Base-by-base conservation (phyloP, 2,113 vertebrate species). In the Cinclus mexicanus region DNA sequence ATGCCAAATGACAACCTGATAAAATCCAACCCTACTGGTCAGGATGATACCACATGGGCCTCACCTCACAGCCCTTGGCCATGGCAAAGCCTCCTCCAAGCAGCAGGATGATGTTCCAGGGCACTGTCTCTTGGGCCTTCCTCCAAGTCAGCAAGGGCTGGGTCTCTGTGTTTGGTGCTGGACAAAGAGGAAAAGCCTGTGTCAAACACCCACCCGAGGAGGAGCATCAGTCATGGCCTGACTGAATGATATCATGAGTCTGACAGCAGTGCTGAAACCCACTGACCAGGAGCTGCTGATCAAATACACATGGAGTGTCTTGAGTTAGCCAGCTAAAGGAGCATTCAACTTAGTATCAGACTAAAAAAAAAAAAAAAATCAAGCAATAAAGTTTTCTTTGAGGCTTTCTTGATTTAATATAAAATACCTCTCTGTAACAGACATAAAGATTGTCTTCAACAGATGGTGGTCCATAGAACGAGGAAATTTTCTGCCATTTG, bases 1-100 rank as follows among this genome's bases (percentile, higher is more conserved):
- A 25, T 9, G 33, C 72, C 59, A 69, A n/a, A 41, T 31, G 71
- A 39, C 47, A 23, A 22, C 20, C 25, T 33, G 35, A 56, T 11
- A 83, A 74, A 57, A 67, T 5, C 29, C 60, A 72, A 2, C 41
- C 47, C 59, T 10, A 10, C 1, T 13, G 18, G 50, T 35, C 57
- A 65, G 56, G 68, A 33, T 39, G 37, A 72, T 33, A 42, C 33
- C 86, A 56, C 1, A 0, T 3, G 2, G 39, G 29, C 23, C 83
- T 96, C 97, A 99, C 99, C 99, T 99, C 99, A 60, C 99, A 99
- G 72, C 98, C 99, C 95, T 99, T 99, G n/a, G 99, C 99, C 99
- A 99, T 99, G 59, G 99, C 99, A 4, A 99, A 99, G 72, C 99
- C 99, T 6, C 99, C 99, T 89, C 99, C 99, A 7, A 99, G 98